Conservation (phyloP, 2,113 vertebrate species). For the Vidua macroura region DNA sequence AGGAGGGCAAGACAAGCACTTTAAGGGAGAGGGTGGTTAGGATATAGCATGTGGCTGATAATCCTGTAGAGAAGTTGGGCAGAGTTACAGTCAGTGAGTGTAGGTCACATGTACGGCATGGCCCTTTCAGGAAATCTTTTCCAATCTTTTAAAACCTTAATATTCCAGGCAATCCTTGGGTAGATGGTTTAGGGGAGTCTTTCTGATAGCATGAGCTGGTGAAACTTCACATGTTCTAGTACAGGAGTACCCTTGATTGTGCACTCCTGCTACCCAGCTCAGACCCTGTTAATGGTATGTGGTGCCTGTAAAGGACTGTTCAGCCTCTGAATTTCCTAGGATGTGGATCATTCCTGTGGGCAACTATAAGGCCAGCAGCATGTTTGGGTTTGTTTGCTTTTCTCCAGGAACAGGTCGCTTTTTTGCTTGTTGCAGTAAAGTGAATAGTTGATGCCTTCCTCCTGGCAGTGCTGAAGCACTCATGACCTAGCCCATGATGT, state of each 20-base stretch:
- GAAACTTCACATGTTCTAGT: neutral
- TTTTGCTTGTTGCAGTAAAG: neutral
- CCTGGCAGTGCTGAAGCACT: neutral
- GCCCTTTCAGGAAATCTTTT: neutral
- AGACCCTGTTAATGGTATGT: neutral
- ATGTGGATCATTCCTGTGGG: rapidly evolving
- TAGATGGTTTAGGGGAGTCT: neutral
- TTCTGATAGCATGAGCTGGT: neutral
- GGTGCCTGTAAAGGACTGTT: neutral
- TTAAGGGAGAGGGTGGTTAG: neutral
- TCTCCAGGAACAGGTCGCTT: neutral
- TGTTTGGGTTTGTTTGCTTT: neutral
- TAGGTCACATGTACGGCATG: rapidly evolving
- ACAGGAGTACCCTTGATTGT: neutral
- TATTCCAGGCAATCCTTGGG: neutral
- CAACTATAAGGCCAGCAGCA: neutral
- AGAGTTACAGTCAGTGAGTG: neutral
- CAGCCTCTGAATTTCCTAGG: neutral
- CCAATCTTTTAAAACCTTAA: neutral
- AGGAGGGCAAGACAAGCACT: neutral
- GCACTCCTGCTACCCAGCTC: neutral
- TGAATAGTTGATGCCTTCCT: neutral
- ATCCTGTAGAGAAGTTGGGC: neutral
- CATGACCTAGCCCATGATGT: neutral
- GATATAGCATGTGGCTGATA: neutral